phyloP scores from a whole-genome alignment of 2,888 invertebrate genomes.

The Morinoia aosen region DNA sequence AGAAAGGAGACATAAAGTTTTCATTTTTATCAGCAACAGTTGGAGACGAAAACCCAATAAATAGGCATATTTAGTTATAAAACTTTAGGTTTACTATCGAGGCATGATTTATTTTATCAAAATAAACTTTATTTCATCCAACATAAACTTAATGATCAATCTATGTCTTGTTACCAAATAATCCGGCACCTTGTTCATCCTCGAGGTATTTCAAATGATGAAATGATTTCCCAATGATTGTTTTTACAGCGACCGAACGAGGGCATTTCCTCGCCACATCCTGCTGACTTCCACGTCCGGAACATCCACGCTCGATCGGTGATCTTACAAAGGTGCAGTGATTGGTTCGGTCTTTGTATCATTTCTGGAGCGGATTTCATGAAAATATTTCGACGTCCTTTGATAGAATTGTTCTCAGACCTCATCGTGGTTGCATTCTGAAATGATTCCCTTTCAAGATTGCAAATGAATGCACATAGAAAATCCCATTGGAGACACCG shows the following conservation, averaged over 20 bases:
- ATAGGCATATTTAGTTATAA: background rate
- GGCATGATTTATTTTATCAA: background rate
- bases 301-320: background rate
- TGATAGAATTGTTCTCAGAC: background rate
- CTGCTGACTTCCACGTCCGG: background rate
- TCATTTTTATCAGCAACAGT: background rate
- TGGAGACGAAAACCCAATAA: background rate
- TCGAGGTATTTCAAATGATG: background rate
- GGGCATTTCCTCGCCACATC: slow-evolving; percentile 28
- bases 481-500: background rate
- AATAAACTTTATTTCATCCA: too few species aligned
- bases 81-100: background rate
- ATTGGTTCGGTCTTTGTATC: slow-evolving; percentile 7
- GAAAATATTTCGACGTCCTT: background rate
- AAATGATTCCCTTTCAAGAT: background rate
- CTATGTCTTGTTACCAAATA: background rate
- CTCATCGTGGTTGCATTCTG: background rate
- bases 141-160: background rate
- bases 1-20: background rate
- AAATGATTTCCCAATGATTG: background rate
- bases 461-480: slow-evolving; percentile 2
- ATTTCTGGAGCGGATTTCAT: background rate
- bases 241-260: background rate
- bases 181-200: background rate
- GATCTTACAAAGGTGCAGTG: background rate